phyloP scores from a whole-genome alignment of 1,140 invertebrate species.

The Pseudomyrmex concolor region DNA sequence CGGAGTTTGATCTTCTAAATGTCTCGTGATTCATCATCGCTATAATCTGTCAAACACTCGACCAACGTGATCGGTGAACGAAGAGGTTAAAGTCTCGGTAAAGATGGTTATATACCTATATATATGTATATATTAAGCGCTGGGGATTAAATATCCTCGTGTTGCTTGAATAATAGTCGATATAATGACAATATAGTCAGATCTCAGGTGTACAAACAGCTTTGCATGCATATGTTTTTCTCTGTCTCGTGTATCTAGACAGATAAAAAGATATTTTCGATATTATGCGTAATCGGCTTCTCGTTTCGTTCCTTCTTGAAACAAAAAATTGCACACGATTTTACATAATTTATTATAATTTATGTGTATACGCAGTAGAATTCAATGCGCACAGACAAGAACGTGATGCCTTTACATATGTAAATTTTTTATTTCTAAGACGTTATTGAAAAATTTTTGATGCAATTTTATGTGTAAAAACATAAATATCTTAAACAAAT shows the following conservation, averaged over 20 bases:
- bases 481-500: too few relatives aligned
- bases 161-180: neutral
- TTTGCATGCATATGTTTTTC: constrained; percentile 40
- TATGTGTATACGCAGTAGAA: neutral
- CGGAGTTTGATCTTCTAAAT: neutral
- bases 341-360: too few relatives aligned
- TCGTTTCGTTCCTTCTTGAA: constrained; percentile 5
- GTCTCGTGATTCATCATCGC: neutral
- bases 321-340: neutral
- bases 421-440: neutral
- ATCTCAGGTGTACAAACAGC: neutral
- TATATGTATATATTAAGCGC: constrained; percentile 2
- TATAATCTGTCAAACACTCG: neutral
- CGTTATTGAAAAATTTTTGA: too few relatives aligned
- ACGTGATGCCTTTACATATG: too few relatives aligned
- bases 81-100: constrained; percentile 33
- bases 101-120: neutral
- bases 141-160: neutral
- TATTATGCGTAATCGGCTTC: neutral
- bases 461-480: too few relatives aligned
- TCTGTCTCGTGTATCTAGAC: neutral
- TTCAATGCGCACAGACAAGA: neutral
- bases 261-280: neutral
- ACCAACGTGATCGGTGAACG: neutral
- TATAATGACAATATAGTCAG: neutral